Conservation (phyloP, 2,113 vertebrate genomes). For the Himantopus leucocephalus region DNA sequence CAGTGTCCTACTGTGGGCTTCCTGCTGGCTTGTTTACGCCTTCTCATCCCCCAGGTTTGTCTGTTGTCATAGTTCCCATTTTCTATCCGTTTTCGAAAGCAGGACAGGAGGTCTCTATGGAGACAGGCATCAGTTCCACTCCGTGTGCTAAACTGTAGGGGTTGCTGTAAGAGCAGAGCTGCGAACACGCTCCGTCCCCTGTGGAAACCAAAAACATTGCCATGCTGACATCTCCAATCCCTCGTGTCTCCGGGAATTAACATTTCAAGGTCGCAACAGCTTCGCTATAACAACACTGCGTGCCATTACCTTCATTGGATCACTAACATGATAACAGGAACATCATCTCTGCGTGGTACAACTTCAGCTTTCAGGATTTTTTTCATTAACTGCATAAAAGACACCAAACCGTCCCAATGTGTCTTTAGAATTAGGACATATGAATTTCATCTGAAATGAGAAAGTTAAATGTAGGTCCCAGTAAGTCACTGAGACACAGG, state of each 20-base stretch:
- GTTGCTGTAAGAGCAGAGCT: constrained; percentile 61
- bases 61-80: constrained; percentile 55
- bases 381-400: not conserved
- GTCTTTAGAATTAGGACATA: not conserved
- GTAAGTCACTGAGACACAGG: not conserved
- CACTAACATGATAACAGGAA: not conserved
- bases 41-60: constrained; percentile 52
- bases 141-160: constrained; percentile 21
- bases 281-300: rapidly evolving
- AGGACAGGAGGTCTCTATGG: constrained; percentile 59
- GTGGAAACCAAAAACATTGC: not conserved
- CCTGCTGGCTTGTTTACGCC: constrained; percentile 38
- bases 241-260: not conserved
- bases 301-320: not conserved
- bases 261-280: not conserved
- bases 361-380: not conserved
- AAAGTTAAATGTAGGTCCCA: not conserved
- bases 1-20: not conserved
- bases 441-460: not conserved
- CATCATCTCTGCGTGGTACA: not conserved
- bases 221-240: not conserved
- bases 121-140: constrained; percentile 62
- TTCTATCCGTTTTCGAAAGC: not conserved
- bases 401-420: not conserved
- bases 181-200: not conserved